phyloP scores from a whole-genome alignment of 2,113 vertebrate genomes.

The Tricholaema leucomelas region DNA sequence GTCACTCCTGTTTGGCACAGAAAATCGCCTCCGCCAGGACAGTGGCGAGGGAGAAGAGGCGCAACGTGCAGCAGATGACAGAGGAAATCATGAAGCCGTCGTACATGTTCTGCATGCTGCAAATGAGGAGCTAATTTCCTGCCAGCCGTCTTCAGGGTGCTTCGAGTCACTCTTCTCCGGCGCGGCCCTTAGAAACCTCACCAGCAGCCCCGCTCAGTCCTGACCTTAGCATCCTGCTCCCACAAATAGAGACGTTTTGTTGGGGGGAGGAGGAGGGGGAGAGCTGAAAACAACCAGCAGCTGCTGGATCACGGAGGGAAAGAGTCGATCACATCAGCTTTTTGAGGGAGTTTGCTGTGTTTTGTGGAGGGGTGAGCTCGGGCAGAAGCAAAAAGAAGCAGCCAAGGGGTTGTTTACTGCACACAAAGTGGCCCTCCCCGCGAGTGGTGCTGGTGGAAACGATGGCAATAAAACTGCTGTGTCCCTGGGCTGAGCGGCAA shows the following conservation, averaged over 20 bases:
- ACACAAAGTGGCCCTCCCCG: background rate
- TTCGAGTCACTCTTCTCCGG: background rate
- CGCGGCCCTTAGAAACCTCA: background rate
- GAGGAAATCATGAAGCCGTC: slow-evolving; percentile 5
- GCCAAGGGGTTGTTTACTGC: background rate
- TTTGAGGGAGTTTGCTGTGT: background rate
- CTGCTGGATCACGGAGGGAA: background rate
- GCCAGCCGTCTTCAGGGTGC: background rate
- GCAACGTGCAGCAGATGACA: slow-evolving; percentile 34
- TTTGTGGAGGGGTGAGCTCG: background rate
- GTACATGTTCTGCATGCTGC: slow-evolving; percentile 38
- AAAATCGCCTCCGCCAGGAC: background rate
- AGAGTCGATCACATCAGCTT: background rate
- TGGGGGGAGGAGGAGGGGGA: background rate
- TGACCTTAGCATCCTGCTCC: background rate
- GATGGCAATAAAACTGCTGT: background rate
- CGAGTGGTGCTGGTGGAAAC: background rate
- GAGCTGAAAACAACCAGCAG: background rate
- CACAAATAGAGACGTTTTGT: background rate
- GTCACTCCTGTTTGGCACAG: slow-evolving; percentile 28
- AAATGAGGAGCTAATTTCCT: slow-evolving; percentile 32
- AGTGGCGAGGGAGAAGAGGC: background rate
- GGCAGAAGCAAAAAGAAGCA: background rate
- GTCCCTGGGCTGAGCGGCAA: background rate
- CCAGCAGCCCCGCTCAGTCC: background rate